Conservation (phyloP, 2,888 invertebrate genomes). For the Orthonychiurus folsomi region DNA sequence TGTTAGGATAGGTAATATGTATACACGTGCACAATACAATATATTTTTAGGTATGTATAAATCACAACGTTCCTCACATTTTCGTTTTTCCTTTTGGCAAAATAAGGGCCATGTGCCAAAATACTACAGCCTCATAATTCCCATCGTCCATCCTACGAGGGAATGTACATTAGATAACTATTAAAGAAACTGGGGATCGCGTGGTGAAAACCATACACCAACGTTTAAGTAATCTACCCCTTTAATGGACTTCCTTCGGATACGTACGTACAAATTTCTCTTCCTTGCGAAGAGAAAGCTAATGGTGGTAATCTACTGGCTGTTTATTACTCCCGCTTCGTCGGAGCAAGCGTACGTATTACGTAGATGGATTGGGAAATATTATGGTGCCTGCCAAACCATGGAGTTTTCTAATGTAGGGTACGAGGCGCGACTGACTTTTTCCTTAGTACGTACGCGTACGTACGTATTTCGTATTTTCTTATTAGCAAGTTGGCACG, state of each 20-base stretch:
- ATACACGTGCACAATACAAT: neutral
- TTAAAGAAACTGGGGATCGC: too few species aligned
- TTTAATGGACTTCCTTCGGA: neutral
- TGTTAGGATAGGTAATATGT: too few species aligned
- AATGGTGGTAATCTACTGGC: constrained; percentile 1
- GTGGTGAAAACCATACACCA: neutral
- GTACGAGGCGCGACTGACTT: too few species aligned
- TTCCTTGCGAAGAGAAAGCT: neutral
- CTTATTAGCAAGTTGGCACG: too few species aligned
- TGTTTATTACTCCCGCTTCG: neutral
- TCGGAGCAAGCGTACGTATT: too few species aligned
- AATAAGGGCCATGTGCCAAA: neutral
- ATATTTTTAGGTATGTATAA: neutral
- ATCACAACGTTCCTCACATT: neutral
- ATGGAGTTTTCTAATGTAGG: too few species aligned
- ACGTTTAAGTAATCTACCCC: neutral
- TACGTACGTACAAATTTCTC: too few species aligned
- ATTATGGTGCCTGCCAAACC: too few species aligned
- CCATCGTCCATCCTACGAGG: neutral
- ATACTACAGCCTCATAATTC: too few species aligned
- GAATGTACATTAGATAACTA: neutral
- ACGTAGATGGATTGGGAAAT: too few species aligned
- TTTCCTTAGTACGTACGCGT: too few species aligned
- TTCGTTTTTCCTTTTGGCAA: neutral
- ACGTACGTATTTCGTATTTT: too few species aligned